Evolutionary conservation across 2,888 invertebrate species (phyloP), one percentile per base, ranked within the genome.

Genomic region (Morinoia aosen): DNA sequence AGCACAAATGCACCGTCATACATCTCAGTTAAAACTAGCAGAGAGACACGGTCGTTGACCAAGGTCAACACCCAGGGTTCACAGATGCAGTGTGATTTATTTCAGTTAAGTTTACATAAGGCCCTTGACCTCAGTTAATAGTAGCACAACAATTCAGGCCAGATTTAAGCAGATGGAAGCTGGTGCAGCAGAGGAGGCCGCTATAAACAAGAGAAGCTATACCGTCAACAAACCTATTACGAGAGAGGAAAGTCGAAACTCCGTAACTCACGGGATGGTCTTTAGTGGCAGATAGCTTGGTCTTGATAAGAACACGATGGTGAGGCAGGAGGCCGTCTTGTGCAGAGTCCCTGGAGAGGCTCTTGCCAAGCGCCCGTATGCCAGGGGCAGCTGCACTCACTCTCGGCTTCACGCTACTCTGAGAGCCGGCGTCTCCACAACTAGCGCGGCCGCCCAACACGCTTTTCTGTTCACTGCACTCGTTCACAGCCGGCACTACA

Each of bases 321-420:
- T 93, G 91, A 48, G 95, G 76, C 39, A 88, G 64, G 40, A 48
- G n/a, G 3, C 64, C 88, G 56, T 25, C 58, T 25, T 76, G 88
- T 1, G 11, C n/a, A 11, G 0, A 11, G 88, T 64, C 58, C 48
- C 88, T 88, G 19, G 76, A 94, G 58, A 33, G 76, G 10, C 25
- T 76, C 33, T 33, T 76, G 94, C 96, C 97, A 97, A 97, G 97
- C 97, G 91, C 97, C 97, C 94, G 97, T 96, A 97, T 97, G 97
- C 91, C 96, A 96, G 58, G 97, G 97, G 91, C 97, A 97, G 10
- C 97, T 97, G 96, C 97, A 97, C 95, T 97, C 97, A 33, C 97
- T 97, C 48, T 97, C 97, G 95, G 97, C 96, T 8, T 97, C 97
- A 94, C 97, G 97, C 64, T 97, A 96, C 95, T 97, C 97, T 96